phyloP scores from a whole-genome alignment of 2,113 vertebrate genomes.

The Neogobius melanostomus region DNA sequence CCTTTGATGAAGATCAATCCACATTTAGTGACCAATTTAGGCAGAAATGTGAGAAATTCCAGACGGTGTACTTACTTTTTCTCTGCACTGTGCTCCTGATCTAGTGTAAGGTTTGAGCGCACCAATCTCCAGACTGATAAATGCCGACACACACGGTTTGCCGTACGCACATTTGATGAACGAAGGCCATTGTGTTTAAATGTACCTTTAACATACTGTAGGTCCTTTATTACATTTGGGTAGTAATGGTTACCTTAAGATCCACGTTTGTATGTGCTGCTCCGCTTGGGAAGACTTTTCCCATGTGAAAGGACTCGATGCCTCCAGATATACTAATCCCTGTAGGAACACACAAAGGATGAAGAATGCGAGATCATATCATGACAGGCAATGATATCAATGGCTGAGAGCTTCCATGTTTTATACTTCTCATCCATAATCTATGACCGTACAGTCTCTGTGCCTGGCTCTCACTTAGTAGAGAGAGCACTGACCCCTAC shows the following conservation, averaged over 20 bases:
- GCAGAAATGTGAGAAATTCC: too few species aligned
- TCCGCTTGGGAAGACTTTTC: slow-evolving; percentile 90
- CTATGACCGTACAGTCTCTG: slow-evolving; percentile 10
- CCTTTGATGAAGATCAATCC: too few species aligned
- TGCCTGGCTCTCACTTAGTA: slow-evolving; percentile 17
- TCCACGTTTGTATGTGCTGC: slow-evolving; percentile 86
- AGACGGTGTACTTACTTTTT: too few species aligned
- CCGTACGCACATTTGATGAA: too few species aligned
- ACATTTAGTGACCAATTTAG: too few species aligned
- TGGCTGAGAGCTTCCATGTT: background rate
- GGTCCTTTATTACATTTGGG: background rate
- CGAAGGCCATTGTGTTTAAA: too few species aligned
- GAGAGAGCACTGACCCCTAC: slow-evolving; percentile 62
- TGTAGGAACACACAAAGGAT: slow-evolving; percentile 54
- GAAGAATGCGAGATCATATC: background rate
- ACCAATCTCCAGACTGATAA: too few species aligned
- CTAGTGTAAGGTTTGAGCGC: too few species aligned
- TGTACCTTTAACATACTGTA: too few species aligned
- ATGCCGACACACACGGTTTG: too few species aligned
- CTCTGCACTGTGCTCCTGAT: too few species aligned
- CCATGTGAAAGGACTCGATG: slow-evolving; percentile 83
- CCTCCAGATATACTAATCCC: slow-evolving; percentile 97
- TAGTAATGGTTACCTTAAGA: slow-evolving; percentile 80
- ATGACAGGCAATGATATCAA: background rate
- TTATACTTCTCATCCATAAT: background rate